These are phyloP conservation scores for Valencia hispanica DNA, from an alignment of 2,797 vertebrate species.

Conservation along the genomic window DNA sequence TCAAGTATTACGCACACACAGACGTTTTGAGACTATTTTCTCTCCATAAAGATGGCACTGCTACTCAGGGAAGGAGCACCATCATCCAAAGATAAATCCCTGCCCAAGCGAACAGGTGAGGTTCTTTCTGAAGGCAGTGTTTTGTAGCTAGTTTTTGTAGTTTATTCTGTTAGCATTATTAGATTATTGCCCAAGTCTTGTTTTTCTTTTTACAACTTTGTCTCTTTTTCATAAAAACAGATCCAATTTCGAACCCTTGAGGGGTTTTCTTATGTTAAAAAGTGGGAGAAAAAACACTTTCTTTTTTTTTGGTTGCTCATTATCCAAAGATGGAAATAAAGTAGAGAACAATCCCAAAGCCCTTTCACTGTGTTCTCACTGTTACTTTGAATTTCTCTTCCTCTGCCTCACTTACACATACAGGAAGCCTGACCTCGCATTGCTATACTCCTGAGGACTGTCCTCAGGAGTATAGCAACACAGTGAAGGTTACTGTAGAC, in stretches of 20 bases:
- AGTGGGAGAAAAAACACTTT: background rate
- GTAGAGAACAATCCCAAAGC: conserved; percentile 33
- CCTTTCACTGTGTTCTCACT: conserved; percentile 19
- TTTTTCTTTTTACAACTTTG: background rate
- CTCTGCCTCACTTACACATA: conserved; percentile 21
- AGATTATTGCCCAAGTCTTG: background rate
- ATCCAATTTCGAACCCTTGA: background rate
- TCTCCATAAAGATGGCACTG: no score
- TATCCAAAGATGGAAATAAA: conserved; percentile 29
- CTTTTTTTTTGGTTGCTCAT: conserved; percentile 31
- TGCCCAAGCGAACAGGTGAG: background rate
- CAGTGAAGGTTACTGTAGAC: conserved; percentile 5
- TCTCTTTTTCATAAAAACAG: background rate
- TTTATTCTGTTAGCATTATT: background rate
- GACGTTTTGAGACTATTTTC: no score
- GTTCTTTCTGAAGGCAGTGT: background rate
- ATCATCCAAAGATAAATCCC: background rate
- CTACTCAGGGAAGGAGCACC: background rate
- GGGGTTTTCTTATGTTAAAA: background rate
- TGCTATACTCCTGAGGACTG: conserved; percentile 8
- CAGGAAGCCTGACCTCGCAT: conserved; percentile 4
- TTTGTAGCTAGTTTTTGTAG: background rate
- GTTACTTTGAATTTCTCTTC: conserved; percentile 29
- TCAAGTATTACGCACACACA: no score
- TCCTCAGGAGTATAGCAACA: background rate